These are phyloP conservation scores for Cyclura pinguis DNA, from an alignment of 2,797 vertebrate species.

Conservation along the genomic window DNA sequence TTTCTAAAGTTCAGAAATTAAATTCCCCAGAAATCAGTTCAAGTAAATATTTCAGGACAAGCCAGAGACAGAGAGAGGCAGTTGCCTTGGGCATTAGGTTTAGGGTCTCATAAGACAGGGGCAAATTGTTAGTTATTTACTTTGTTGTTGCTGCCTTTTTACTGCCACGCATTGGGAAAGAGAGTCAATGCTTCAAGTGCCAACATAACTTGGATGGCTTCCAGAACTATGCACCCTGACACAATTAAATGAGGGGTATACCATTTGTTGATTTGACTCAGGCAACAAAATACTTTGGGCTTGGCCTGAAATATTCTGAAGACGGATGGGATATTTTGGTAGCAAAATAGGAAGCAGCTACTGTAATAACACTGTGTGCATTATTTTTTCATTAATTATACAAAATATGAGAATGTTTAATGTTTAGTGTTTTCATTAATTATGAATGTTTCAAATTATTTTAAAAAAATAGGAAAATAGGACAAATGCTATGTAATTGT, in stretches of 20 bases:
- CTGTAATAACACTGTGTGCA: conserved; percentile 19
- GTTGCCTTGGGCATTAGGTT: too few relatives aligned
- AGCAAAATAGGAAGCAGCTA: conserved; percentile 5
- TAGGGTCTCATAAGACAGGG: neutral
- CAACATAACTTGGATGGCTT: too few relatives aligned
- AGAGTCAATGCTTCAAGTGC: too few relatives aligned
- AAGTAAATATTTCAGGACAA: neutral
- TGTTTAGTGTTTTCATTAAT: conserved; percentile 5
- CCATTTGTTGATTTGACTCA: neutral
- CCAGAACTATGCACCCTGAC: too few relatives aligned
- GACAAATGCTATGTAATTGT: conserved; percentile 24
- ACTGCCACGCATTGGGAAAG: too few relatives aligned
- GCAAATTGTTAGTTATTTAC: neutral
- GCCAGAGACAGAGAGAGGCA: too few relatives aligned
- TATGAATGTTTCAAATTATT: conserved; percentile 29
- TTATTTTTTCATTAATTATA: conserved; percentile 23
- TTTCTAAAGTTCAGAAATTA: neutral
- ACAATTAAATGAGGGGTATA: neutral
- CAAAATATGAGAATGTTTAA: too few relatives aligned
- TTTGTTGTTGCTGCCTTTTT: neutral
- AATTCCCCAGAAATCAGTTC: neutral
- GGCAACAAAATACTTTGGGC: neutral
- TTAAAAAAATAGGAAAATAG: conserved; percentile 48
- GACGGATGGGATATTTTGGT: neutral
- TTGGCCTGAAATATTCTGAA: neutral